These are phyloP conservation scores for Machaerirhynchus nigripectus DNA, from an alignment of 2,113 vertebrate genomes.

Conservation along the genomic window DNA sequence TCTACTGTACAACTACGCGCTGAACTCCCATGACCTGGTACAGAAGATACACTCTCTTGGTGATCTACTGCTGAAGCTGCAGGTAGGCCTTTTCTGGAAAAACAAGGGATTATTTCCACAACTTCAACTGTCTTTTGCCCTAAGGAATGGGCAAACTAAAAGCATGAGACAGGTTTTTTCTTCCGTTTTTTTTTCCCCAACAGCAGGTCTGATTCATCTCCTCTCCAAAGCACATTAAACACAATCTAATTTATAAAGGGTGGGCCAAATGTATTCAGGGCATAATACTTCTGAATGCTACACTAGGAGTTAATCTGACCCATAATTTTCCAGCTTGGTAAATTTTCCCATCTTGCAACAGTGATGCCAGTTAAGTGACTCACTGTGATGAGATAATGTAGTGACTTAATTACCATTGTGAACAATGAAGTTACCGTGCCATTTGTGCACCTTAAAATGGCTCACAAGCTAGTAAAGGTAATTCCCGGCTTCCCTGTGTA, in stretches of 20 bases:
- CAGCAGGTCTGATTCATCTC: slow-evolving; percentile 47
- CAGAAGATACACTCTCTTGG: slow-evolving; percentile 50
- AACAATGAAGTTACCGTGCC: slow-evolving; percentile 59
- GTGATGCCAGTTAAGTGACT: slow-evolving; percentile 65
- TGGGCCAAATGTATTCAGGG: slow-evolving; percentile 65
- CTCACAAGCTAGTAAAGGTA: slow-evolving; percentile 12
- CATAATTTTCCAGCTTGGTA: slow-evolving; percentile 66
- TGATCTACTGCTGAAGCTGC: slow-evolving; percentile 50
- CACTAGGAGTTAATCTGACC: slow-evolving; percentile 64
- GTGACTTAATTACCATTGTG: slow-evolving; percentile 59
- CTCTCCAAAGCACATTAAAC: slow-evolving; percentile 45
- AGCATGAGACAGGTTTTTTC: slow-evolving; percentile 31
- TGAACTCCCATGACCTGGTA: slow-evolving; percentile 68
- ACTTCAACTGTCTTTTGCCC: slow-evolving; percentile 52
- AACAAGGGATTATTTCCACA: slow-evolving; percentile 56
- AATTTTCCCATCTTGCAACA: slow-evolving; percentile 64
- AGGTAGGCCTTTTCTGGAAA: slow-evolving; percentile 57
- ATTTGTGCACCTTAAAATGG: slow-evolving; percentile 46
- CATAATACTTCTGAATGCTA: slow-evolving; percentile 57
- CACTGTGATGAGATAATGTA: slow-evolving; percentile 64
- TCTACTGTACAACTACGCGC: slow-evolving; percentile 50
- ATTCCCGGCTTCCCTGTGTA: slow-evolving; percentile 8
- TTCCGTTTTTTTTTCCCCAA: neutral
- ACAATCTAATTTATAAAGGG: slow-evolving; percentile 50
- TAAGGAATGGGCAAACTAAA: slow-evolving; percentile 57